Evolutionary conservation across 2,113 vertebrate genomes (phyloP), one percentile per base, ranked within the genome.

Genomic region (Formicarius rufipectus): DNA sequence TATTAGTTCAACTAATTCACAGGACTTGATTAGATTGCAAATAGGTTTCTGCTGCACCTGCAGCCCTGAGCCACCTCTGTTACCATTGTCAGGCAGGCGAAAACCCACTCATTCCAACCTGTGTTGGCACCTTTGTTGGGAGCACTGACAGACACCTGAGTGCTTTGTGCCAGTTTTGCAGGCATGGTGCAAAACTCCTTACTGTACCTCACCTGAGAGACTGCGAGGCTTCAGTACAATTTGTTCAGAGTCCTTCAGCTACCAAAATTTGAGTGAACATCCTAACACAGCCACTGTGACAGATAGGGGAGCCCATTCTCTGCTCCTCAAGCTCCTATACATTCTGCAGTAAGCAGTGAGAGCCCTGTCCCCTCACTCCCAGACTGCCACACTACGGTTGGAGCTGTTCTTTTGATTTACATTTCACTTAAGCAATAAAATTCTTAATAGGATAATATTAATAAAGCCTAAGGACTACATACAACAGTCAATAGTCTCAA

Each of bases 261-360:
- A 45, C 4, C 31, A 62, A 40, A 89, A 50, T 18, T 37, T 14
- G 22, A 69, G 10, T 24, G 47, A 74, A 9, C 9, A 18, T 79
- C 21, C 19, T 30, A 72, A 3, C 2, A 45, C 4, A 64, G 40
- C 6, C 20, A 1, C 35, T 50, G 49, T 2, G 1, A 7, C 0
- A 16, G 10, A 15, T 24, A 28, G 5, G 18, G 27, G 16, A 63
- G 40, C 18, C 20, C 4, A 3, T 9, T 56, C 39, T 21, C 14
- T 4, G 10, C 31, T 62, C 5, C 64, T 44, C 2, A 0, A 6
- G 14, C 22, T 53, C 19, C 71, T 1, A 3, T 10, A 7, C 13
- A 2, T 49, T 37, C 67, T 7, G 31, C 5, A 3, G 30, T 6
- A 47, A 64, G 23, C 23, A n/a, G 20, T 0, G 0, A 39, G 33